Percentiles rank a stretch among this genome's conserved stretches.
These are phyloP conservation scores for Haliclona indistincta DNA, from an alignment of 37 sponge, comb jelly and placozoan species.

Conservation along the genomic window DNA sequence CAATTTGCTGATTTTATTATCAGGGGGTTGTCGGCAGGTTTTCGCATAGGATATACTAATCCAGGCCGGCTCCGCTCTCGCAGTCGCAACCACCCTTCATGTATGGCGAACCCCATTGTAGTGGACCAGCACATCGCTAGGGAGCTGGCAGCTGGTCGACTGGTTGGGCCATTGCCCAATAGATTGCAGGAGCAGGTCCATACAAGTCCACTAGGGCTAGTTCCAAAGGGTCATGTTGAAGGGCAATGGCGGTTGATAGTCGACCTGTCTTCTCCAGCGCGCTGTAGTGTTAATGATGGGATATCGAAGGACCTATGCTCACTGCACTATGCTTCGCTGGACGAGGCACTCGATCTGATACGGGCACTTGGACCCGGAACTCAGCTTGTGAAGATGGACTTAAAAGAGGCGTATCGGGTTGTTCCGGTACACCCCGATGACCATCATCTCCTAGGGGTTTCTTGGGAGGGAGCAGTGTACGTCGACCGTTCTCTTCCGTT, in stretches of 20 bases:
- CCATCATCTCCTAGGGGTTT: background rate
- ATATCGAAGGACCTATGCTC: background rate
- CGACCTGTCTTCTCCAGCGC: background rate
- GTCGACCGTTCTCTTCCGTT: constrained; percentile 3
- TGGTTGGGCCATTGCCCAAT: background rate
- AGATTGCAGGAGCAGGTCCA: background rate
- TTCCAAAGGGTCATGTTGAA: background rate
- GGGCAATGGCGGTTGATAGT: background rate
- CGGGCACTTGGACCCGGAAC: background rate
- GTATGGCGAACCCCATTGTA: background rate
- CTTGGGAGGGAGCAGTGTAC: background rate
- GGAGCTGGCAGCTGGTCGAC: background rate
- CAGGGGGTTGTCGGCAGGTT: background rate
- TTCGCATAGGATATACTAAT: background rate
- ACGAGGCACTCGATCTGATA: background rate
- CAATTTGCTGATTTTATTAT: no score
- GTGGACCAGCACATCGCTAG: background rate
- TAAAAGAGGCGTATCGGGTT: background rate
- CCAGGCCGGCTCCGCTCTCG: background rate
- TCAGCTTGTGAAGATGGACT: constrained; percentile 3
- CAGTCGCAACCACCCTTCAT: background rate
- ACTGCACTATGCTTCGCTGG: background rate
- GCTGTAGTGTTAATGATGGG: background rate
- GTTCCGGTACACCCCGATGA: background rate
- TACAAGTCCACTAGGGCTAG: background rate